Evolutionary conservation across 2,888 invertebrate species (phyloP), one percentile per base, ranked within the genome.

Genomic region (Rhorus exstirpatorius): DNA sequence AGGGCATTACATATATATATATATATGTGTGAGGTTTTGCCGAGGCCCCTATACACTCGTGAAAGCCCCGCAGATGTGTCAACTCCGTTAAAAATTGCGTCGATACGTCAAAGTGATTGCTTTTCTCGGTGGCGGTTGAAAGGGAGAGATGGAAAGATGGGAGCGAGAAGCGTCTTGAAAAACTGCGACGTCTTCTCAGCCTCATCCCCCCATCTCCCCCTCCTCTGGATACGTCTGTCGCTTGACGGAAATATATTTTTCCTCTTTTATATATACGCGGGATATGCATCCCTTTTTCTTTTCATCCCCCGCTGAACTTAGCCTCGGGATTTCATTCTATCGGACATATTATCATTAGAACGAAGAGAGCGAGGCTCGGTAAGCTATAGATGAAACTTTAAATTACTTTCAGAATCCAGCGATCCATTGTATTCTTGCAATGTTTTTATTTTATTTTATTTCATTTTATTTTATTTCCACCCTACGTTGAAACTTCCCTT

Each of bases 51-150:
- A 4, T 19, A 21, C 6, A 21, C 26, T 24, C 26, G 55, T 21
- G 19, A 46, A 38, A 17, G n/a, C 38, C 24, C 61, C 63, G 26
- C 77, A 49, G 58, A 67, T 68, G 67, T 76, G 78, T 83, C 81
- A 82, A 71, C 75, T 46, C 55, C 12, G 77, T 75, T 79, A 80
- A 83, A 83, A 83, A 77, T 82, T 71, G 78, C 78, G 67, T 61
- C 83, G 78, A 83, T 85, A 80, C 80, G 77, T 85, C 85, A 85
- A 83, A 82, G 80, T 63, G 78, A 85, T 85, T 82, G 79, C 74
- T 78, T 83, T 76, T 78, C 81, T 71, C 6, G 58, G 55, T 24
- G 44, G 10, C 38, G 24, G 55, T 19, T 6, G 31, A 24, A 12
- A 49, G 19, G 14, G 19, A 41, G 31, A 44, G 26, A 24, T 3